A percentile compares a stretch with the other conserved stretches of the same genome.
Evolutionary conservation across 2,113 vertebrate species (phyloP).

Genomic region (Solea solea): DNA sequence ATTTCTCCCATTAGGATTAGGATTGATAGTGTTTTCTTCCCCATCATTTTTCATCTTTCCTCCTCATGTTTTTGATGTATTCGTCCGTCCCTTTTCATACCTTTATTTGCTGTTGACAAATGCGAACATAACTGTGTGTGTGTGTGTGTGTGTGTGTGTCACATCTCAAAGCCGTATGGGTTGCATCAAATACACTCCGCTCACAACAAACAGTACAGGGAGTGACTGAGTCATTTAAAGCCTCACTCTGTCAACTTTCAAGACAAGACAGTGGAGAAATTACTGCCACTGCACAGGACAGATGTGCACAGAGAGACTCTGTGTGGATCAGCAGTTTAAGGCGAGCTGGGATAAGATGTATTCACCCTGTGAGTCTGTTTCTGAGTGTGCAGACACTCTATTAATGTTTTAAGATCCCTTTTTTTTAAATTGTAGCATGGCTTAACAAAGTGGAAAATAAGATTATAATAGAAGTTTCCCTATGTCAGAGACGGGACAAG

Average conservation of each 20-base stretch:
- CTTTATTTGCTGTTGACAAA: no score
- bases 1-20: no score
- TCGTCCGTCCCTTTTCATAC: no score
- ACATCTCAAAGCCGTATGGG: neutral
- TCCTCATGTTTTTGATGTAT: no score
- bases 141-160: neutral
- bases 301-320: slow-evolving; percentile 25
- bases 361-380: slow-evolving; percentile 30
- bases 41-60: no score
- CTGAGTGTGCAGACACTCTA: slow-evolving; percentile 18
- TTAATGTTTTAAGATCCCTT: slow-evolving; percentile 16
- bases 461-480: slow-evolving; percentile 46
- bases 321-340: slow-evolving; percentile 55
- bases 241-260: slow-evolving; percentile 43
- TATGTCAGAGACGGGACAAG: slow-evolving; percentile 2
- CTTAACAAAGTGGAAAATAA: slow-evolving; percentile 39
- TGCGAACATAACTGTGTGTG: neutral
- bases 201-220: slow-evolving; percentile 21
- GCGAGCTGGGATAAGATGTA: slow-evolving; percentile 51
- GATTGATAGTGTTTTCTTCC: no score
- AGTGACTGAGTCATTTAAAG: slow-evolving; percentile 28
- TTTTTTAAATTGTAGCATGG: slow-evolving; percentile 37
- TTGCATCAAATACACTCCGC: slow-evolving; percentile 17
- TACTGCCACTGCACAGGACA: slow-evolving; percentile 31
- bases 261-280: slow-evolving; percentile 35